Evolutionary conservation across 2,113 vertebrate species (phyloP).

Genomic region (Mystacornis crossleyi): DNA sequence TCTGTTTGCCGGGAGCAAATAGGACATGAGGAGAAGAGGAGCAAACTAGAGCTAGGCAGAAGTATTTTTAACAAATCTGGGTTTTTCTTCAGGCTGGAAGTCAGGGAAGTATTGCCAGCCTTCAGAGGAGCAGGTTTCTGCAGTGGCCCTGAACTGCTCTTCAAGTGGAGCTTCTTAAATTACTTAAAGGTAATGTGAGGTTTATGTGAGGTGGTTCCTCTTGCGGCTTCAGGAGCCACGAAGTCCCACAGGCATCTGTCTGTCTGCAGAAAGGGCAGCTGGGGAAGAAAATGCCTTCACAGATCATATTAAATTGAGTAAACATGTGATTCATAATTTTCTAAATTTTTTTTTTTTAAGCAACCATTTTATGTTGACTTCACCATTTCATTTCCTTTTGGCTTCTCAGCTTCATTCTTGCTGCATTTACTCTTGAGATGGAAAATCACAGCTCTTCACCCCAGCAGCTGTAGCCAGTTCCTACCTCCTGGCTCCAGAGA

Average conservation of each 20-base stretch:
- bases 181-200: neutral
- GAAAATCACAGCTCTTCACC: neutral
- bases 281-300: neutral
- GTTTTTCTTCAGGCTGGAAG: neutral
- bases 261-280: neutral
- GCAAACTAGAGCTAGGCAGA: neutral
- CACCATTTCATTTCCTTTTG: neutral
- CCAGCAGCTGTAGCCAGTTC: neutral
- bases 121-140: neutral
- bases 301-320: neutral
- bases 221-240: neutral
- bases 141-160: neutral
- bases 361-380: neutral
- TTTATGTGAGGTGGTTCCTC: neutral
- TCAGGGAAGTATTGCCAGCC: neutral
- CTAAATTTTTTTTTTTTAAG: neutral
- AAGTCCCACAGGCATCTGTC: neutral
- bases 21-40: neutral
- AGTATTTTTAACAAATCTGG: neutral
- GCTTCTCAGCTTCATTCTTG: neutral
- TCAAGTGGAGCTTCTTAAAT: slow-evolving; percentile 6
- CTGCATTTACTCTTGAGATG: neutral
- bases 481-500: neutral
- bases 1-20: slow-evolving; percentile 18
- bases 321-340: neutral